These are phyloP conservation scores for Pheosia tremula DNA, from an alignment of 2,888 invertebrate genomes.

Conservation along the genomic window DNA sequence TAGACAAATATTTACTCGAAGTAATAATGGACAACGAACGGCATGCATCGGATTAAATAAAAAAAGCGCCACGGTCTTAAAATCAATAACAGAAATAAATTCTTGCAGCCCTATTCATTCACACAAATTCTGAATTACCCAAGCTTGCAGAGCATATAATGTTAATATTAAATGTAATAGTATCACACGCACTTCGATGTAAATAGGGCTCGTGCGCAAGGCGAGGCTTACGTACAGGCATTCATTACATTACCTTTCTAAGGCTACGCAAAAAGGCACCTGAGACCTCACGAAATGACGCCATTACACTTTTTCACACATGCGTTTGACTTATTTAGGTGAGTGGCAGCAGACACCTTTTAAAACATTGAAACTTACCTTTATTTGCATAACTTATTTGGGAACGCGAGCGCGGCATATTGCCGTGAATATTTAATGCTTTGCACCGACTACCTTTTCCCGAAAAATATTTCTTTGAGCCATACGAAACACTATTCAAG, in stretches of 20 bases:
- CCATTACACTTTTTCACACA: constrained; percentile 40
- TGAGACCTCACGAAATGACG: constrained; percentile 48
- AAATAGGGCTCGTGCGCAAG: constrained; percentile 32
- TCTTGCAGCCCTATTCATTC: constrained; percentile 20
- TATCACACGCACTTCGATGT: constrained; percentile 33
- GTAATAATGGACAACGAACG: background rate
- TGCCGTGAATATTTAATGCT: constrained; percentile 66
- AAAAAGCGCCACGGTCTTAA: constrained; percentile 28
- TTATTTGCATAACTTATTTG: constrained; percentile 70
- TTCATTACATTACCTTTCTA: constrained; percentile 56
- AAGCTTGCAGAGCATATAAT: constrained; percentile 21
- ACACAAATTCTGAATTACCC: constrained; percentile 32
- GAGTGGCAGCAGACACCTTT: constrained; percentile 45
- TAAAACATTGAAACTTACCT: constrained; percentile 51
- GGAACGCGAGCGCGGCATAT: constrained; percentile 58
- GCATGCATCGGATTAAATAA: constrained; percentile 21
- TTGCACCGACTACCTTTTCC: constrained; percentile 43
- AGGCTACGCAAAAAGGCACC: constrained; percentile 54
- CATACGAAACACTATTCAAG: constrained; percentile 62
- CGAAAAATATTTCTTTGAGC: constrained; percentile 65
- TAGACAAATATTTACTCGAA: constrained; percentile 13
- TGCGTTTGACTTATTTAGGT: constrained; percentile 29
- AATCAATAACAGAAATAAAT: constrained; percentile 26
- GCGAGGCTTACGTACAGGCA: constrained; percentile 24
- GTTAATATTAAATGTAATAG: constrained; percentile 43